Percentiles rank a stretch among this genome's conserved stretches.
phyloP scores from a whole-genome alignment of 2,797 vertebrate genomes.

The Fringilla coelebs region DNA sequence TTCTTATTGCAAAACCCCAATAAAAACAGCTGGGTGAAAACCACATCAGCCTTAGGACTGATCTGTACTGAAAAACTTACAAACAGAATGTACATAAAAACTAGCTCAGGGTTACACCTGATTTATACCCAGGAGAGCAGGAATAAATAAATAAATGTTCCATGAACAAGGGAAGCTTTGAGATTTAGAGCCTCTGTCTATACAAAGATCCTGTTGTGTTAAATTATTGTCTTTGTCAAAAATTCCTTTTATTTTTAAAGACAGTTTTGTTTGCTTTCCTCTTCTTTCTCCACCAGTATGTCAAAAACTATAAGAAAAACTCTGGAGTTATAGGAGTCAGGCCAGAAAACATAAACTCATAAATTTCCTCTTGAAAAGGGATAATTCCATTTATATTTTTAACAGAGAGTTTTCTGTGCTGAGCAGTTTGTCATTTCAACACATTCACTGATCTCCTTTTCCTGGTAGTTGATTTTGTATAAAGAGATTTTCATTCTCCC shows the following conservation, averaged over 20 bases:
- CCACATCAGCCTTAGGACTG: not conserved
- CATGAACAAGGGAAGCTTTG: fast-evolving
- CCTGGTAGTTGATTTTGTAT: not conserved
- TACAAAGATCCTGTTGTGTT: not conserved
- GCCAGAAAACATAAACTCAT: not conserved
- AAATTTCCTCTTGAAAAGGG: not conserved
- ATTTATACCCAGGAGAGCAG: not conserved
- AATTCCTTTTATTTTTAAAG: not conserved
- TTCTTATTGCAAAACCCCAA: not conserved
- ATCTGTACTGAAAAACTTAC: not conserved
- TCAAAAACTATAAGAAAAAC: not conserved
- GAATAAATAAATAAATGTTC: not conserved
- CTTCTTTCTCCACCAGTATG: not conserved
- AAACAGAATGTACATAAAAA: not conserved
- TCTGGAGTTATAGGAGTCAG: not conserved
- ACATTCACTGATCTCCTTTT: not conserved
- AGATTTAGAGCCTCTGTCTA: not conserved
- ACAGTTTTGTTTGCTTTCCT: not conserved
- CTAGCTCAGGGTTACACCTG: not conserved
- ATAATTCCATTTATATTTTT: not conserved
- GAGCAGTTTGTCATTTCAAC: not conserved
- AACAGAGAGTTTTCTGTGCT: not conserved
- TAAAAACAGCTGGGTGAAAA: not conserved
- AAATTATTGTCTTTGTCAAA: not conserved
- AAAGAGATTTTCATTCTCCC: not conserved